Evolutionary conservation across 2,797 vertebrate genomes (phyloP).

Genomic region (Sternarchorhynchus goeldii): DNA sequence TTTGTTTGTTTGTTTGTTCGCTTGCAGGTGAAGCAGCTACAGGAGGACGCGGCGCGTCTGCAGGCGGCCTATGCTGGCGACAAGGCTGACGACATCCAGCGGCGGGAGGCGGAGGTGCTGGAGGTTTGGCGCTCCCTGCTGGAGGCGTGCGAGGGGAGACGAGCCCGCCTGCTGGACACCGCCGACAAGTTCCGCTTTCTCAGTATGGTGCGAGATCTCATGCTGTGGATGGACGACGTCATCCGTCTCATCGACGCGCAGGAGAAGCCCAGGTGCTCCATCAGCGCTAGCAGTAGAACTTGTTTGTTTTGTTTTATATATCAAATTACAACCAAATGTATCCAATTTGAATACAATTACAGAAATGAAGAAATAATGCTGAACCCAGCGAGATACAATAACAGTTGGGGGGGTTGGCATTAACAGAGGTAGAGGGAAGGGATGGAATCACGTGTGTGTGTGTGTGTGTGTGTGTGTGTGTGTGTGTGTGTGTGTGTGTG

Average conservation of each 20-base stretch:
- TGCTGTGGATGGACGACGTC: constrained; percentile 98
- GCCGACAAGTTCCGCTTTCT: constrained; percentile 95
- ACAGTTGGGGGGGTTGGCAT: too few species aligned
- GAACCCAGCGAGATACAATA: too few species aligned
- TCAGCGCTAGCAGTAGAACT: too few species aligned
- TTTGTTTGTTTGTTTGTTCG: too few species aligned
- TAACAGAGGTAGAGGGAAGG: too few species aligned
- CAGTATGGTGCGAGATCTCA: constrained; percentile 93
- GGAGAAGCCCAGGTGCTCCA: constrained; percentile 90
- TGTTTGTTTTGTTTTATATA: too few species aligned
- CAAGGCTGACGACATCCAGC: constrained; percentile 95
- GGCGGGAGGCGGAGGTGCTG: constrained; percentile 92
- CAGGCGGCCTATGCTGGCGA: constrained; percentile 94
- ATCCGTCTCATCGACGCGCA: constrained; percentile 94
- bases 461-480: neutral
- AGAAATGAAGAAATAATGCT: too few species aligned
- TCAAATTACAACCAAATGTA: too few species aligned
- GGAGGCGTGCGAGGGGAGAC: constrained; percentile 88
- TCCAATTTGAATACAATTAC: too few species aligned
- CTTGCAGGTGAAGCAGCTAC: constrained; percentile 88
- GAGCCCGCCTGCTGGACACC: constrained; percentile 83
- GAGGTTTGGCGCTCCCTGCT: constrained; percentile 94
- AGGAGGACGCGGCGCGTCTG: constrained; percentile 91
- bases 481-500: neutral
- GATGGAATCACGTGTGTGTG: too few species aligned